Evolutionary conservation across 2,113 vertebrate species (phyloP), one percentile per base, ranked within the genome.

Genomic region (Xyrauchen texanus): DNA sequence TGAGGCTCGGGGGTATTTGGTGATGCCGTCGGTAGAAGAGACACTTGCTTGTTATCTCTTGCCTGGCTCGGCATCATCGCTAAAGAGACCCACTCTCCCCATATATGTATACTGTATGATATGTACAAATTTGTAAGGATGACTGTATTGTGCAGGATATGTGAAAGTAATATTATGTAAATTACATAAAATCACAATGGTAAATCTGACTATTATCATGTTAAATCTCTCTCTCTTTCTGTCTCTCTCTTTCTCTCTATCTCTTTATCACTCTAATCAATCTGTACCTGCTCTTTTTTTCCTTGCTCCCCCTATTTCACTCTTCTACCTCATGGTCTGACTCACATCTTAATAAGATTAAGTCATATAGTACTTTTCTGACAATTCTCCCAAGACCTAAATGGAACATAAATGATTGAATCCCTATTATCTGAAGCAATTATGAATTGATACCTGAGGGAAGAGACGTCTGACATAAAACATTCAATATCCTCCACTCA

Each of bases 331-430:
- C n/a, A 13, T 21, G 66, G 64, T 80, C 53, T 80, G 53, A 68
- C 70, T 82, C 57, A 21, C 69, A 74, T 64, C 68, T 81, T 86
- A 86, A 88, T 88, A 86, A 85, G 78, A 88, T 86, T 68, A 77
- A 84, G 81, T 83, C 52, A 79, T 81, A 79, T 77, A 82, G 71
- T 52, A 62, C 76, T 84, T 79, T 62, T 53, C 75, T 45, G 69
- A 81, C 76, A 81, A 81, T 77, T 72, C 85, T 82, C 78, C 42
- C 46, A 84, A 79, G 79, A 79, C 74, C 68, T 76, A 83, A 82
- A 82, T 69, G 80, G 80, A 81, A 81, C 75, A 85, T 86, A 79
- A 85, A 86, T 86, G 74, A 84, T 88, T 85, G 82, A 83, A 76
- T 78, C 72, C 68, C 77, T 86, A 82, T 84, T 88, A 84, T 86